Percentiles rank a stretch among this genome's conserved stretches.
Conservation (phyloP, 2,113 vertebrate species). For the Chaenocephalus aceratus region DNA sequence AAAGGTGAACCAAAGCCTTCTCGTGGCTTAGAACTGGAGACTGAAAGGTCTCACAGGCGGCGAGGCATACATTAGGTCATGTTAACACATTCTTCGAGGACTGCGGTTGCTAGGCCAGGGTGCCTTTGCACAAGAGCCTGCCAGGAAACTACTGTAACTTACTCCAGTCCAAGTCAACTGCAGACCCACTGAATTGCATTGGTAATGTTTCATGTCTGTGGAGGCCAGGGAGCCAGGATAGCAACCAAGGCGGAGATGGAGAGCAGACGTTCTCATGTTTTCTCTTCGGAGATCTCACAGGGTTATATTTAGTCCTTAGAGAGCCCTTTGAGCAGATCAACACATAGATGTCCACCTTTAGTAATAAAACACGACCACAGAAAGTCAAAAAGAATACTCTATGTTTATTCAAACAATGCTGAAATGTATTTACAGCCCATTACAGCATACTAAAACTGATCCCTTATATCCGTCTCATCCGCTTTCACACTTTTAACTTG, state of each 20-base stretch:
- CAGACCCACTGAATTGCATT: conserved; percentile 43
- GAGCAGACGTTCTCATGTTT: conserved; percentile 75
- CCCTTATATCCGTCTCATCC: conserved; percentile 17
- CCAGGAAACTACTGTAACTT: conserved; percentile 73
- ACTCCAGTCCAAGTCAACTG: conserved; percentile 30
- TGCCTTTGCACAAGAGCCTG: conserved; percentile 55
- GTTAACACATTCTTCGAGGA: conserved; percentile 73
- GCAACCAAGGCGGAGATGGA: conserved; percentile 63
- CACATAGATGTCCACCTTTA: conserved; percentile 67
- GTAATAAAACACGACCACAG: conserved; percentile 75
- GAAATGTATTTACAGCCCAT: conserved; percentile 36
- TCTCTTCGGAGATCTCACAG: conserved; percentile 68
- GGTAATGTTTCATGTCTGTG: conserved; percentile 22
- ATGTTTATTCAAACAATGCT: conserved; percentile 41
- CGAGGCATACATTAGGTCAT: conserved; percentile 58
- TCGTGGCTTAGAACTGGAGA: conserved; percentile 52
- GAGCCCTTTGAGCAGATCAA: conserved; percentile 71
- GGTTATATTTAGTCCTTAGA: conserved; percentile 78
- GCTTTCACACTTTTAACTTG: conserved; percentile 30
- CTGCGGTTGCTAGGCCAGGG: conserved; percentile 53
- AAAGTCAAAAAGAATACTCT: conserved; percentile 37
- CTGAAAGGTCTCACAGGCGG: conserved; percentile 63
- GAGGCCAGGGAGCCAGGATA: conserved; percentile 38
- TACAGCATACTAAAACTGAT: conserved; percentile 27
- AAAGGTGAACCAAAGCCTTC: conserved; percentile 54